phyloP scores from a whole-genome alignment of 2,797 vertebrate genomes.

The Sparus aurata region DNA sequence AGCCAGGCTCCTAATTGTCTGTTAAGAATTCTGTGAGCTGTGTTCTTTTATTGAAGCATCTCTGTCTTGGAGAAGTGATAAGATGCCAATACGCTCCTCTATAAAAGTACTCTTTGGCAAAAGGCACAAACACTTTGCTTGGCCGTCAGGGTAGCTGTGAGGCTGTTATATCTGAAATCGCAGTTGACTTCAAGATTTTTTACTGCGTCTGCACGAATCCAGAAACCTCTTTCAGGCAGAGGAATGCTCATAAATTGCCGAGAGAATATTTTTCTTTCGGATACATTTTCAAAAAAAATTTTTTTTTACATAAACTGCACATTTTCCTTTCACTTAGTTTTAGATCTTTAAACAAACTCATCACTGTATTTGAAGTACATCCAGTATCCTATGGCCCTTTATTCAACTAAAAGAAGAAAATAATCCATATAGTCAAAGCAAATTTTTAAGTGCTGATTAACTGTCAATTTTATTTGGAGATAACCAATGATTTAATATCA shows the following conservation, averaged over 20 bases:
- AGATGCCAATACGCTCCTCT: slow-evolving; percentile 85
- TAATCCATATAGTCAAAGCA: not conserved
- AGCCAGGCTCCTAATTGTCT: slow-evolving; percentile 86
- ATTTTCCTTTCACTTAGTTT: slow-evolving; percentile 7
- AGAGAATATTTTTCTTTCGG: slow-evolving; percentile 61
- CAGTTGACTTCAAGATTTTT: slow-evolving; percentile 85
- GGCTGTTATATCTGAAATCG: slow-evolving; percentile 85
- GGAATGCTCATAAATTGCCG: slow-evolving; percentile 75
- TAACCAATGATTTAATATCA: slow-evolving; percentile 26
- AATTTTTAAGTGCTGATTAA: slow-evolving; percentile 15
- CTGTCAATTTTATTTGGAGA: not conserved
- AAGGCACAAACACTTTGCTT: slow-evolving; percentile 86
- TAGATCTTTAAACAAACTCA: slow-evolving; percentile 14
- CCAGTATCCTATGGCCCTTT: not conserved
- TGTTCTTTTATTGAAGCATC: slow-evolving; percentile 85
- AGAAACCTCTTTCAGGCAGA: slow-evolving; percentile 74
- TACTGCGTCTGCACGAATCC: slow-evolving; percentile 76
- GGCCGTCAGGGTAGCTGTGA: slow-evolving; percentile 83
- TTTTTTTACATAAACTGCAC: slow-evolving; percentile 13
- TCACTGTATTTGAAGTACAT: not conserved
- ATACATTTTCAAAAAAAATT: slow-evolving; percentile 5
- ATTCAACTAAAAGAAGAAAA: not conserved
- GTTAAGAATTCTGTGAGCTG: slow-evolving; percentile 85
- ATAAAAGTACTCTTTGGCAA: slow-evolving; percentile 88
- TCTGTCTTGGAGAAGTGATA: slow-evolving; percentile 86